A percentile compares a stretch with the other conserved stretches of the same genome.
phyloP scores from a whole-genome alignment of 2,113 vertebrate genomes.

The Gymnorhina tibicen region DNA sequence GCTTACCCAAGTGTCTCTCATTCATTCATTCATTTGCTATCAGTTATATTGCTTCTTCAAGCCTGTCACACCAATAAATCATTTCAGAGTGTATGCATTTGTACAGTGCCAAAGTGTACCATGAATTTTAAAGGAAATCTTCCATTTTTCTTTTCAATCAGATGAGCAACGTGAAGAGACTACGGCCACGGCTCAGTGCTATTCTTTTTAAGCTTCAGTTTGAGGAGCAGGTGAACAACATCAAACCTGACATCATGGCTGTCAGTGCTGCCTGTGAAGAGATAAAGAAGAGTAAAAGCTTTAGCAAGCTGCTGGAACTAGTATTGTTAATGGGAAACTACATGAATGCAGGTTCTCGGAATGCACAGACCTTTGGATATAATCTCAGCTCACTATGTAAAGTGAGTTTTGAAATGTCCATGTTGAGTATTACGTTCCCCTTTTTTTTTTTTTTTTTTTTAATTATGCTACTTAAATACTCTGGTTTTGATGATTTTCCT shows the following conservation, averaged over 20 bases:
- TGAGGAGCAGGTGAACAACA: conserved; percentile 94
- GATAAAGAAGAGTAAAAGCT: conserved; percentile 89
- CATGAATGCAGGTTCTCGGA: conserved; percentile 96
- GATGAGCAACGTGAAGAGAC: conserved; percentile 94
- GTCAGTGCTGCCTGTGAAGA: conserved; percentile 92
- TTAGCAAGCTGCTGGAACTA: conserved; percentile 89
- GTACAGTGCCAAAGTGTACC: conserved; percentile 57
- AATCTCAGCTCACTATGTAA: conserved; percentile 96
- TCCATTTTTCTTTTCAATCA: conserved; percentile 74
- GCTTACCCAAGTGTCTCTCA: conserved; percentile 48
- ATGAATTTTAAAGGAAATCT: conserved; percentile 77
- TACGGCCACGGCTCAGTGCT: conserved; percentile 89
- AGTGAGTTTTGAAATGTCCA: conserved; percentile 75
- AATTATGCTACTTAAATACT: not conserved
- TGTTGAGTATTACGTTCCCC: not conserved
- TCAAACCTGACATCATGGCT: conserved; percentile 93
- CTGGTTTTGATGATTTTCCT: not conserved
- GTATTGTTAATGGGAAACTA: conserved; percentile 95
- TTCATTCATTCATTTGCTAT: conserved; percentile 64
- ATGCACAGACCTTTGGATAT: conserved; percentile 92
- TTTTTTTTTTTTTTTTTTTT: not conserved
- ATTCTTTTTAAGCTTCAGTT: conserved; percentile 98
- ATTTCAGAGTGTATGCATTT: conserved; percentile 63
- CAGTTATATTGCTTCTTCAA: conserved; percentile 71
- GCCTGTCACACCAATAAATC: conserved; percentile 75